These are phyloP conservation scores for Mus caroli DNA, from an alignment of 2,797 vertebrate species.

Conservation along the genomic window DNA sequence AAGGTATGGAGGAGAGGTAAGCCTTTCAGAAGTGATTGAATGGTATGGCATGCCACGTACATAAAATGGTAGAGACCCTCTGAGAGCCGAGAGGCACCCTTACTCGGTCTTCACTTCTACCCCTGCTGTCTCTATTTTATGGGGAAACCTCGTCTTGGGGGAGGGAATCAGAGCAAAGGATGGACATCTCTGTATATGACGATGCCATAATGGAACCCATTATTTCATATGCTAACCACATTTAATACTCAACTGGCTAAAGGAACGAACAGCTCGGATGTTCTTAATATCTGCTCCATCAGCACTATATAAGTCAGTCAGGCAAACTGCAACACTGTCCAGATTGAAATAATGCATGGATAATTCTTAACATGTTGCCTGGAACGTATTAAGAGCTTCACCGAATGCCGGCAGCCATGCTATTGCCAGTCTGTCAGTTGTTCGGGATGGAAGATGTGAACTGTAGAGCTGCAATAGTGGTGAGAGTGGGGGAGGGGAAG, in stretches of 20 bases:
- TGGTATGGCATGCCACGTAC: not conserved
- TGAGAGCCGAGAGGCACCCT: not conserved
- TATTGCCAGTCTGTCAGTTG: not conserved
- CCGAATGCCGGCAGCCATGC: not conserved
- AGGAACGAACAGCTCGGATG: not conserved
- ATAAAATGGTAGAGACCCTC: not conserved
- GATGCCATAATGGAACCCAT: not conserved
- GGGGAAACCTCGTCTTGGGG: not conserved
- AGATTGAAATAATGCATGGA: not conserved
- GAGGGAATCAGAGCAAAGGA: not conserved
- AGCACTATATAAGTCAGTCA: not conserved
- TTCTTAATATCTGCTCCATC: not conserved
- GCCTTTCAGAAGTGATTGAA: not conserved
- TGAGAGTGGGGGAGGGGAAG: not conserved
- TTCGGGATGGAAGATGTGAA: not conserved
- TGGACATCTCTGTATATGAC: not conserved
- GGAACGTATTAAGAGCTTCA: not conserved
- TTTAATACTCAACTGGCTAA: not conserved
- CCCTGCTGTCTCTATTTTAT: too few relatives aligned
- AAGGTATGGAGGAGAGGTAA: not conserved
- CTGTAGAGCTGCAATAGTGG: not conserved
- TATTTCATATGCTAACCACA: not conserved
- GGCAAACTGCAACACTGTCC: not conserved
- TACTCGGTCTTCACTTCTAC: not conserved
- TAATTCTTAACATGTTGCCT: not conserved